Evolutionary conservation across 2,888 invertebrate species (phyloP).

Genomic region (Ferrisia virgata): DNA sequence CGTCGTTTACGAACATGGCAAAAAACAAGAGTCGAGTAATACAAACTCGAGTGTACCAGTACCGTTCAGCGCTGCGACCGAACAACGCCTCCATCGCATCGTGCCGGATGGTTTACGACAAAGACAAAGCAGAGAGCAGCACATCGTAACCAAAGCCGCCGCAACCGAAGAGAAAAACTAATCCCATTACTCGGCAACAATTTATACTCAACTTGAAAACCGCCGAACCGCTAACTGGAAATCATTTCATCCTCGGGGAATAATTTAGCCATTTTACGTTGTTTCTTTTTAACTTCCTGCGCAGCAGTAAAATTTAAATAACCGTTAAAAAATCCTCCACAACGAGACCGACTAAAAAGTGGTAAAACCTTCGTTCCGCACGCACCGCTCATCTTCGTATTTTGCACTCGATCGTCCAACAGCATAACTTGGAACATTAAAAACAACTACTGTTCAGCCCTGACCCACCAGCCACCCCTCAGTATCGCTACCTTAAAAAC

Average conservation of each 20-base stretch:
- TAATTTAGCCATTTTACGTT: constrained; percentile 14
- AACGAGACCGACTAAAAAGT: background rate
- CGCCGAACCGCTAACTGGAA: constrained; percentile 17
- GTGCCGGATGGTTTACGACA: background rate
- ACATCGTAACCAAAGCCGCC: background rate
- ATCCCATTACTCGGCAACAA: constrained; percentile 17
- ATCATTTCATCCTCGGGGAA: background rate
- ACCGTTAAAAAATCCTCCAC: constrained; percentile 2
- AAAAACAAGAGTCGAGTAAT: no score
- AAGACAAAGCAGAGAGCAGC: background rate
- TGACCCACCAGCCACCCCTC: background rate
- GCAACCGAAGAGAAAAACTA: background rate
- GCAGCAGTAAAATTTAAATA: constrained; percentile 8
- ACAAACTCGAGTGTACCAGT: no score
- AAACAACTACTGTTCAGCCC: background rate
- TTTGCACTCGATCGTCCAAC: background rate
- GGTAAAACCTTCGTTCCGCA: background rate
- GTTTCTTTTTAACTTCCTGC: background rate
- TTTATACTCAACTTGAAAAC: background rate
- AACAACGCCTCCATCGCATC: no score
- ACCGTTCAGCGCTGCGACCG: no score
- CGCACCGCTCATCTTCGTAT: background rate
- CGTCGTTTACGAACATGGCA: no score
- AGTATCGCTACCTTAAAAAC: background rate
- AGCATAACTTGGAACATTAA: background rate